phyloP scores from a whole-genome alignment of 30 jellyfish, hydroid and myxozoan genomes.

The Cassiopea xamachana region DNA sequence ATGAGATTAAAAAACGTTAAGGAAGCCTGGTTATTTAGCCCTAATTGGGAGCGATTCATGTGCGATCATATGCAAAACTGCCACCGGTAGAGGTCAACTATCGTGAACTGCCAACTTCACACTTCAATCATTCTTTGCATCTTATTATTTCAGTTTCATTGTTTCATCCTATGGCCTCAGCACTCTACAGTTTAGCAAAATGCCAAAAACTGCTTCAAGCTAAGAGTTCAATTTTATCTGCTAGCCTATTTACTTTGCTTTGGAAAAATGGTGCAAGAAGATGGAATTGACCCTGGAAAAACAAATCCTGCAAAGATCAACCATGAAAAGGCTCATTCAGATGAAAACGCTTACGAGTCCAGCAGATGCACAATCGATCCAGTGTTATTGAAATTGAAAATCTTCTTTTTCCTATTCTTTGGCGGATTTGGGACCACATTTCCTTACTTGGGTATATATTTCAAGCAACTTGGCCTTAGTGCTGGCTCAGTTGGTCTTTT shows the following conservation, averaged over 20 bases:
- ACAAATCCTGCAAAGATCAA: background rate
- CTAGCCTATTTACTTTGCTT: no score
- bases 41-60: background rate
- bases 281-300: background rate
- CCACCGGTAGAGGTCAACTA: conserved; percentile 51
- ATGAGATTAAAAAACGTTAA: no score
- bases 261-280: background rate
- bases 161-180: no score
- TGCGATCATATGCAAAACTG: background rate
- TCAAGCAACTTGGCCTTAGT: conserved; percentile 95
- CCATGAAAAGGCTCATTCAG: background rate
- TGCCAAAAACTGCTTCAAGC: no score
- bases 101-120: background rate
- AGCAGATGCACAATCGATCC: conserved; percentile 74
- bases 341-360: conserved; percentile 4
- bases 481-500: conserved; percentile 94
- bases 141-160: background rate
- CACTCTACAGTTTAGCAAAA: background rate
- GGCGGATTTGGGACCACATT: conserved; percentile 98
- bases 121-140: background rate
- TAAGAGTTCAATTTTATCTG: no score
- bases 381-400: conserved; percentile 79
- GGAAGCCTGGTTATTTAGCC: background rate
- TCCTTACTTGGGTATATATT: conserved; percentile 96
- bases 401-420: conserved; percentile 88